These are phyloP conservation scores for Stichodactyla helianthus DNA, from an alignment of 64 coral and sea anemone genomes.

Conservation along the genomic window DNA sequence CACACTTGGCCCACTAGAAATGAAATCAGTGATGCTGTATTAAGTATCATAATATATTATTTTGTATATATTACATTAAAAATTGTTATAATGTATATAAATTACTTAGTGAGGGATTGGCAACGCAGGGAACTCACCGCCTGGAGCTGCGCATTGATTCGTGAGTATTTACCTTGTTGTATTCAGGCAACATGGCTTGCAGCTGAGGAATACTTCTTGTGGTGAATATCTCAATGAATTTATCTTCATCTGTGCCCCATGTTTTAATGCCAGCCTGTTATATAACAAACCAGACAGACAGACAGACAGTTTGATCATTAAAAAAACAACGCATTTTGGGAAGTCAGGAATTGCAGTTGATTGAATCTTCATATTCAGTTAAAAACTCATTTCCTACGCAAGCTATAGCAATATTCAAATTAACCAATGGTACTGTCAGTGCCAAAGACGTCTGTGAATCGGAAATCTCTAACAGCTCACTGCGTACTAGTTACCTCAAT, in stretches of 20 bases:
- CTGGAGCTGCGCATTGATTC: neutral
- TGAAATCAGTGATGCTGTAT: neutral
- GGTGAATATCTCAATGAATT: slow-evolving; percentile 81
- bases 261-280: slow-evolving; percentile 87
- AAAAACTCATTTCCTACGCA: too few species aligned
- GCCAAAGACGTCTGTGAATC: too few species aligned
- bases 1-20: slow-evolving; percentile 69
- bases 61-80: too few species aligned
- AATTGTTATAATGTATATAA: too few species aligned
- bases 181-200: slow-evolving; percentile 68
- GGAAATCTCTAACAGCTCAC: too few species aligned
- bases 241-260: slow-evolving; percentile 90
- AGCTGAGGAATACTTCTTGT: slow-evolving; percentile 69
- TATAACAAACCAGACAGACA: neutral
- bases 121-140: neutral
- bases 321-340: too few species aligned
- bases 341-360: too few species aligned
- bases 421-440: too few species aligned
- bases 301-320: too few species aligned
- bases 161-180: slow-evolving; percentile 50
- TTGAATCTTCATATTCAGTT: too few species aligned
- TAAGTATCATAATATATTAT: neutral
- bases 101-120: too few species aligned
- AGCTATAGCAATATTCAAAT: too few species aligned
- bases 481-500: slow-evolving; percentile 45